These are phyloP conservation scores for Aphidoletes aphidimyza DNA, from an alignment of 2,888 invertebrate species.

Conservation along the genomic window DNA sequence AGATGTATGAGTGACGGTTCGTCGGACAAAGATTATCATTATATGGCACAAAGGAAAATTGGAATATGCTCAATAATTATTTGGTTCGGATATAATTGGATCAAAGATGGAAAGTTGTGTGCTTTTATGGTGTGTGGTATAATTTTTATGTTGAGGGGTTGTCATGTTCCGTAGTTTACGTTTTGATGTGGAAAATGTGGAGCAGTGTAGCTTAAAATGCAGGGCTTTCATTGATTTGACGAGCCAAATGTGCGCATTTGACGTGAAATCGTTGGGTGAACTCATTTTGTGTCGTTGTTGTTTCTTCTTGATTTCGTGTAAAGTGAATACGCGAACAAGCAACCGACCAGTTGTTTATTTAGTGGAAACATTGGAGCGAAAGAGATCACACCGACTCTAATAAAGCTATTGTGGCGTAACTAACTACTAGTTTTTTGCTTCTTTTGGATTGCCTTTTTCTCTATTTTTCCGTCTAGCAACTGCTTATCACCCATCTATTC, in stretches of 20 bases:
- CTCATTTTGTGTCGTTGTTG: neutral
- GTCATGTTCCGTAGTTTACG: neutral
- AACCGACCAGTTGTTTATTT: neutral
- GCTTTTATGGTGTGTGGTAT: neutral
- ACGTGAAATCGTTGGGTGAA: neutral
- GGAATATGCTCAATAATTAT: slow-evolving; percentile 3
- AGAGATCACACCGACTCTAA: neutral
- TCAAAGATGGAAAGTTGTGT: neutral
- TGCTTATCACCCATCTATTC: slow-evolving; percentile 23
- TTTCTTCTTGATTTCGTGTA: no score
- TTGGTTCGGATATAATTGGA: slow-evolving; percentile 30
- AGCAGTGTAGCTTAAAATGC: neutral
- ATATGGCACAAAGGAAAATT: slow-evolving; percentile 2
- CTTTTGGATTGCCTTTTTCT: neutral
- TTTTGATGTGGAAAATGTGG: neutral
- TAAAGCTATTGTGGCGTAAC: slow-evolving; percentile 23
- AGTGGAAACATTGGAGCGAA: slow-evolving; percentile 25
- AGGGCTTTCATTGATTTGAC: neutral
- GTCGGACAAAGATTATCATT: neutral
- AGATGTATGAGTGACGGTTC: neutral
- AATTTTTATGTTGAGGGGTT: neutral
- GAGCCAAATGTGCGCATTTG: neutral
- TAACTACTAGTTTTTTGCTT: slow-evolving; percentile 19
- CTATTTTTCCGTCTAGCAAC: neutral
- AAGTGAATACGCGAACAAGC: neutral